Evolutionary conservation across 2,888 invertebrate genomes (phyloP), one percentile per base, ranked within the genome.

Genomic region (Amphipyra tragopoginis): DNA sequence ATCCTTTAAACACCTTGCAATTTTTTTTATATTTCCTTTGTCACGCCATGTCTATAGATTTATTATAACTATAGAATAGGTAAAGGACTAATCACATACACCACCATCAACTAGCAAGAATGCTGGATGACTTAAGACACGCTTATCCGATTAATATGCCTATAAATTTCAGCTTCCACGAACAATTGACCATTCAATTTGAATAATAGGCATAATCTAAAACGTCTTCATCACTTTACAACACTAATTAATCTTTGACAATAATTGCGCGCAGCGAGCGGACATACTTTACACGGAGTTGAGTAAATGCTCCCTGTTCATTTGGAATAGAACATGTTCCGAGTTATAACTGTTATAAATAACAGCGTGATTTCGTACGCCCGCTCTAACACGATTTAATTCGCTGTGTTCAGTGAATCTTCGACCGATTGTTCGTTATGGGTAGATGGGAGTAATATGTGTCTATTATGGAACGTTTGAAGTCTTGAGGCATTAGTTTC

Each of bases 281-380:
- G 79, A 81, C 87, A 81, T 86, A 86, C 88, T 88, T 88, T 81
- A 80, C 83, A 75, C 82, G 71, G 81, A 87, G 87, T 84, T 82
- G 87, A 89, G 86, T 91, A 87, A 90, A 90, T 87, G 86, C 85
- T 88, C 87, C 85, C 84, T 88, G 89, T 92, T 92, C 91, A 90
- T 90, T 91, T 86, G 86, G 85, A 90, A 91, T 89, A 86, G 83
- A 90, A 87, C 88, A 85, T 84, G 87, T 66, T 69, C 53, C 84
- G 84, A 86, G 84, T 87, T 87, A 80, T 81, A 83, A 84, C 80
- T 80, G 85, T 84, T 76, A 86, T 88, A 88, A 89, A 90, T 88
- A 90, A 86, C 86, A 83, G 84, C 76, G 78, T 82, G 85, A 90
- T 88, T 90, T 87, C 77, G 81, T 84, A 75, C 81, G 80, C 79